These are phyloP conservation scores for Empidonax traillii DNA, from an alignment of 2,113 vertebrate species.

Conservation along the genomic window DNA sequence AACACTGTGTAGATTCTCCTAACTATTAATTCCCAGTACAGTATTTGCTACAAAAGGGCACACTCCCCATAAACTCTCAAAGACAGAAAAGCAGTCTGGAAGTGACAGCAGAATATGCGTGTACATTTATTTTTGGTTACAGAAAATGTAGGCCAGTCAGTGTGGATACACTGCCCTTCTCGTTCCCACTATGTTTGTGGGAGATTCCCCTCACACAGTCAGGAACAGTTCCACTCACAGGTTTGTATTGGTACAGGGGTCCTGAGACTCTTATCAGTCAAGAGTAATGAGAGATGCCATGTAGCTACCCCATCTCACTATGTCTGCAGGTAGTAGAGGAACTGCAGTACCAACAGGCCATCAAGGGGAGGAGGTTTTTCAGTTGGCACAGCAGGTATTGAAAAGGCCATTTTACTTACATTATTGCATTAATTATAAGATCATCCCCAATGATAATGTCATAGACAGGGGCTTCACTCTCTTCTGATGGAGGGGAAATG, in stretches of 20 bases:
- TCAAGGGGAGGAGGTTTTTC: background rate
- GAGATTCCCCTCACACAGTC: background rate
- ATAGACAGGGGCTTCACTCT: background rate
- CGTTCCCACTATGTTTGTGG: background rate
- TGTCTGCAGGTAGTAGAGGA: background rate
- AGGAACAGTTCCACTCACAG: background rate
- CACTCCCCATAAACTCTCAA: background rate
- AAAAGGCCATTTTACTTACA: background rate
- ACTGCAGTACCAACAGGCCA: background rate
- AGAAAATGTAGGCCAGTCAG: background rate
- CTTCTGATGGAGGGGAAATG: background rate
- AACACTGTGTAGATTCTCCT: background rate
- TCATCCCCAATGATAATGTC: background rate
- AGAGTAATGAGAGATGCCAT: rapidly evolving
- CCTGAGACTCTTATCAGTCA: background rate
- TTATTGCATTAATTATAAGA: background rate
- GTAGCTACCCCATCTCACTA: background rate
- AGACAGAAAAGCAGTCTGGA: background rate
- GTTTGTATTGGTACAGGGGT: background rate
- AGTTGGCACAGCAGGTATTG: background rate
- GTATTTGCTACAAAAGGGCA: background rate
- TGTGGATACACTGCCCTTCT: background rate
- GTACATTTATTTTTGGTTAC: background rate
- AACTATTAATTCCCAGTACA: background rate
- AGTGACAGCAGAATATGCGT: background rate